Evolutionary conservation across 1,140 invertebrate genomes (phyloP).

Genomic region (Drosophila insularis): DNA sequence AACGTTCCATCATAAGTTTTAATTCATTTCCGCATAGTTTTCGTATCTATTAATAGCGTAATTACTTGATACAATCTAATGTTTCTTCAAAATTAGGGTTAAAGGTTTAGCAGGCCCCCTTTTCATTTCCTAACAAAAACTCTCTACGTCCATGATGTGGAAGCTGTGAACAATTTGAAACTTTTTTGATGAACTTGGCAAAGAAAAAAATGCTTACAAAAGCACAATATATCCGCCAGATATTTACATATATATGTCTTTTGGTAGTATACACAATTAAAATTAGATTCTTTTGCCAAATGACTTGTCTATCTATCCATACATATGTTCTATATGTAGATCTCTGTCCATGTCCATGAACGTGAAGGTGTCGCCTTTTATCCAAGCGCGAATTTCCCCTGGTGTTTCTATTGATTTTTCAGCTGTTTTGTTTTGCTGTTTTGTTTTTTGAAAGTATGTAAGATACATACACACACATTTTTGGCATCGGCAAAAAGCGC

Average conservation of each 20-base stretch:
- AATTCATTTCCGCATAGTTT: too few species aligned
- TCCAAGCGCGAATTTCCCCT: slow-evolving; percentile 14
- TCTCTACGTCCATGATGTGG: not conserved
- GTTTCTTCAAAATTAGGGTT: not conserved
- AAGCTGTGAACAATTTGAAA: slow-evolving; percentile 10
- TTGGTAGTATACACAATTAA: slow-evolving; percentile 44
- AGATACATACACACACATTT: slow-evolving; percentile 19
- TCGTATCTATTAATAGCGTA: too few species aligned
- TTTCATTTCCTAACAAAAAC: not conserved
- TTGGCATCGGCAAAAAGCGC: slow-evolving; percentile 34
- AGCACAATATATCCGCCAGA: slow-evolving; percentile 24
- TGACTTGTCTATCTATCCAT: slow-evolving; percentile 16
- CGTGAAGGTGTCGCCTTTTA: slow-evolving; percentile 58
- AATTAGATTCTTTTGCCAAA: slow-evolving; percentile 67
- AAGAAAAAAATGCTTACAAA: slow-evolving; percentile 50
- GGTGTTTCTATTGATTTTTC: slow-evolving; percentile 52
- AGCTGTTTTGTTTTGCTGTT: slow-evolving; percentile 47
- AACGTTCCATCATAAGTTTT: too few species aligned
- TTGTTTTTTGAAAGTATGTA: not conserved
- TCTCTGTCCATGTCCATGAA: slow-evolving; percentile 65
- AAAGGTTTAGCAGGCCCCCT: not conserved
- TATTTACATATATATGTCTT: not conserved
- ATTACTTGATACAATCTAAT: too few species aligned
- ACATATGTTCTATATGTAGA: not conserved
- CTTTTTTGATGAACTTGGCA: slow-evolving; percentile 68